Base-by-base conservation (phyloP, 2,888 invertebrate species). In the Strigamia crassipes region DNA sequence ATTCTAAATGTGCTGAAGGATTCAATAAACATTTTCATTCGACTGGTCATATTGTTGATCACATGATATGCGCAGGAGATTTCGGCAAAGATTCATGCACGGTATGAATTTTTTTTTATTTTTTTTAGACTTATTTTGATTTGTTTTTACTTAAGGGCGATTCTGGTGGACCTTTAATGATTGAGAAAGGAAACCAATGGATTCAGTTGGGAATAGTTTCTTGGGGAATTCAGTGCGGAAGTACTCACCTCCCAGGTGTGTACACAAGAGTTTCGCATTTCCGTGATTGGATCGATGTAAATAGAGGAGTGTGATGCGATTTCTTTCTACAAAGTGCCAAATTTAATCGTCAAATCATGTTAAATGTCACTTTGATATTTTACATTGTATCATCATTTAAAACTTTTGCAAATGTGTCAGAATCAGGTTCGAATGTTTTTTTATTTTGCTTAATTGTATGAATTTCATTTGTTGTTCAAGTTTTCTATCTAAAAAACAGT, bases 51-150 rank as follows among this genome's bases (percentile, higher is more conserved):
- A 96, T 96, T 82, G 93, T 94, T 0, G 94, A 94, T 12, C 93
- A 94, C 85, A 95, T 96, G 92, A 88, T 96, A 9, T 96, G 96
- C 87, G 96, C 96, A 79, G 96, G 96, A 0, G 92, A 92, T 88
- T 93, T 93, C 13, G 91, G 92, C 83, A 93, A 92, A 89, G 96
- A 96, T 88, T 96, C 96, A 23, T 96, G 96, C 88, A 95, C 95
- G 88, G 96, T n/a, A n/a, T n/a, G n/a, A n/a, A n/a, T n/a, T n/a
- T n/a, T n/a, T n/a, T n/a, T n/a, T n/a, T n/a, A n/a, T n/a, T n/a
- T n/a, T n/a, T n/a, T n/a, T n/a, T n/a, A n/a, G n/a, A n/a, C n/a
- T n/a, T n/a, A n/a, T n/a, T n/a, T n/a, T 0, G 9, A 15, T 42
- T 78, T 21, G 12, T 21, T 78, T 42, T 78, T 13, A 42, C 13